Percentiles rank a stretch among this genome's conserved stretches.
Conservation (phyloP, 2,888 invertebrate species). For the Nomada ruficornis region DNA sequence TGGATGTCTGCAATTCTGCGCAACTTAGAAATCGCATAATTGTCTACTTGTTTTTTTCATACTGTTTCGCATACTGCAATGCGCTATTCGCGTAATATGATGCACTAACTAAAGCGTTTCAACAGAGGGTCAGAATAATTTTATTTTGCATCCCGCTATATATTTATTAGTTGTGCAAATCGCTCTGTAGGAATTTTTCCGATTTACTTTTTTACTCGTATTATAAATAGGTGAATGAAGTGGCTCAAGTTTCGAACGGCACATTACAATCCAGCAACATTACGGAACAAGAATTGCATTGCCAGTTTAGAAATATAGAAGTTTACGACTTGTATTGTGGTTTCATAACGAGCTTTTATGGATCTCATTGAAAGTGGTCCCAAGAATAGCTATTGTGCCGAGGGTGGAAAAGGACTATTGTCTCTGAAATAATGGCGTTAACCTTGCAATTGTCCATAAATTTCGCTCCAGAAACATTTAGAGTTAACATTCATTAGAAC, state of each 20-base stretch:
- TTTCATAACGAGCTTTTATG: slow-evolving; percentile 18
- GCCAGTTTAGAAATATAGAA: background rate
- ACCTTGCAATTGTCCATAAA: slow-evolving; percentile 14
- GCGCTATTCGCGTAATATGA: too few relatives aligned
- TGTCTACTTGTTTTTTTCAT: too few relatives aligned
- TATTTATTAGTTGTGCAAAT: too few relatives aligned
- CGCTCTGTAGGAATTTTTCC: too few relatives aligned
- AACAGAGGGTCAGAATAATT: too few relatives aligned
- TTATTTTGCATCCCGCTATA: too few relatives aligned
- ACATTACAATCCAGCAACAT: background rate
- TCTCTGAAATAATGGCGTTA: slow-evolving; percentile 11
- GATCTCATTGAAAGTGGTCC: slow-evolving; percentile 17
- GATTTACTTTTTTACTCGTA: too few relatives aligned
- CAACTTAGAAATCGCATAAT: too few relatives aligned
- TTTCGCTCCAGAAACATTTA: background rate
- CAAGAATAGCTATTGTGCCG: slow-evolving; percentile 17
- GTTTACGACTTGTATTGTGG: background rate
- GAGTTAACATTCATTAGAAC: background rate
- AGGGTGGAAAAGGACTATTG: slow-evolving; percentile 18
- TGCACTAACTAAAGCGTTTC: too few relatives aligned
- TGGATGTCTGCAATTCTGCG: background rate
- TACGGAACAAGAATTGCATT: background rate
- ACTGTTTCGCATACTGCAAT: too few relatives aligned
- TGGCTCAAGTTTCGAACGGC: too few relatives aligned
- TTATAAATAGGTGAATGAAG: too few relatives aligned